A percentile compares a stretch with the other conserved stretches of the same genome.
These are phyloP conservation scores for Diplodus puntazzo DNA, from an alignment of 2,797 vertebrate species.

Conservation along the genomic window DNA sequence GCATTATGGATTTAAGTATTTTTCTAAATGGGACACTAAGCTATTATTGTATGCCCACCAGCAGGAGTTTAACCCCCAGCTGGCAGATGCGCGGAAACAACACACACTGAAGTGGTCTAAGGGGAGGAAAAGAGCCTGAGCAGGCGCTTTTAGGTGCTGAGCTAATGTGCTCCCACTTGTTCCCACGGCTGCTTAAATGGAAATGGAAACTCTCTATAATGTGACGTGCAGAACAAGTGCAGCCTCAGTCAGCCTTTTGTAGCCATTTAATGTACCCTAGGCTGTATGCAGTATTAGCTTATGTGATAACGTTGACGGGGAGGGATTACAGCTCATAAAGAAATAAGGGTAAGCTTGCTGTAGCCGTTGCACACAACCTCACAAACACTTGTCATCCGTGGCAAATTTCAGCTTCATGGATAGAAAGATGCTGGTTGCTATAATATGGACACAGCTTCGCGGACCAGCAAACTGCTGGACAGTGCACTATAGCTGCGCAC, in stretches of 20 bases:
- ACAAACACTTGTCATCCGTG: too few species aligned
- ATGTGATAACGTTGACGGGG: background rate
- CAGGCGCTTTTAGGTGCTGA: constrained; percentile 56
- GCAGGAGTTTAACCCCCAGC: constrained; percentile 47
- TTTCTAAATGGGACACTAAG: constrained; percentile 46
- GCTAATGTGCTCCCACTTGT: constrained; percentile 50
- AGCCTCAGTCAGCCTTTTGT: constrained; percentile 35
- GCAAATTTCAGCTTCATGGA: too few species aligned
- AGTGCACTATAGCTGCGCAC: too few species aligned
- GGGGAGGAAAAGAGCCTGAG: constrained; percentile 55
- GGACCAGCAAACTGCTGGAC: too few species aligned
- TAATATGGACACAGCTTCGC: too few species aligned
- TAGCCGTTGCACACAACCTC: too few species aligned
- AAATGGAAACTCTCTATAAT: constrained; percentile 34
- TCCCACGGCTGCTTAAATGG: constrained; percentile 43
- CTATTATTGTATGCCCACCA: constrained; percentile 34
- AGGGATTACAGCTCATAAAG: background rate
- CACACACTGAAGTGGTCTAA: constrained; percentile 38
- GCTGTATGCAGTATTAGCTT: background rate
- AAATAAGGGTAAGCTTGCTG: background rate
- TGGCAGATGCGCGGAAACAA: constrained; percentile 49
- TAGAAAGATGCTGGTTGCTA: too few species aligned
- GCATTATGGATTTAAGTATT: constrained; percentile 47
- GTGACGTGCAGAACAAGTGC: constrained; percentile 36
- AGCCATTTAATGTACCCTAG: background rate